phyloP scores from a whole-genome alignment of 2,888 invertebrate species.

The Dasypolia templi region DNA sequence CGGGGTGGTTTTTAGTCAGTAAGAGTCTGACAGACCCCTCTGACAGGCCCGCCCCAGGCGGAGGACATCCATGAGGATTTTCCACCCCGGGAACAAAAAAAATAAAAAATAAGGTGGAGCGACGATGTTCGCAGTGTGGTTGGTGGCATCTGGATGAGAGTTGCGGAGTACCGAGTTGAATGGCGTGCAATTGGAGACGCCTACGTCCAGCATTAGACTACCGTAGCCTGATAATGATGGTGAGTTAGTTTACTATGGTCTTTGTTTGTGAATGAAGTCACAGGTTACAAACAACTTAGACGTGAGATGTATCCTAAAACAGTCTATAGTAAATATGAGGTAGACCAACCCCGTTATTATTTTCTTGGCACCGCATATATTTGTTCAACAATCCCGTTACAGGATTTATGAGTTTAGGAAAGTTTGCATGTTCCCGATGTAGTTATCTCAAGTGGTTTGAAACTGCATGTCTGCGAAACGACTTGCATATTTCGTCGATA shows the following conservation, averaged over 20 bases:
- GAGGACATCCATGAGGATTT: no score
- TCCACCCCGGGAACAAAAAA: no score
- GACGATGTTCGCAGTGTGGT: not conserved
- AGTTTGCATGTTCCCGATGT: slow-evolving; percentile 27
- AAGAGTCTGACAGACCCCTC: no score
- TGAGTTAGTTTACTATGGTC: not conserved
- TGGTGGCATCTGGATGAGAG: not conserved
- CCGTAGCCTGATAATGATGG: not conserved
- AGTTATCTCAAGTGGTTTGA: slow-evolving; percentile 25
- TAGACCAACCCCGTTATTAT: not conserved
- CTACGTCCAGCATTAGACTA: not conserved
- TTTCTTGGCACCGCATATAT: slow-evolving; percentile 33
- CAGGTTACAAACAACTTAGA: not conserved
- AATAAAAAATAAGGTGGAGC: no score
- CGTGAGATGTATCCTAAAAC: not conserved
- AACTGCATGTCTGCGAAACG: slow-evolving; percentile 35
- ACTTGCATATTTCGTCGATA: slow-evolving; percentile 12
- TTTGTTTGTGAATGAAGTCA: not conserved
- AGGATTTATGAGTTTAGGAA: slow-evolving; percentile 32
- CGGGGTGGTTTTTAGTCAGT: no score
- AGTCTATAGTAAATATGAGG: not conserved
- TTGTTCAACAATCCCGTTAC: slow-evolving; percentile 7
- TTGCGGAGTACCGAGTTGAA: not conserved
- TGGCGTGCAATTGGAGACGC: not conserved
- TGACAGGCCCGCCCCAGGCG: no score